Conservation (phyloP, 2,113 vertebrate species). For the Paratilapia polleni region DNA sequence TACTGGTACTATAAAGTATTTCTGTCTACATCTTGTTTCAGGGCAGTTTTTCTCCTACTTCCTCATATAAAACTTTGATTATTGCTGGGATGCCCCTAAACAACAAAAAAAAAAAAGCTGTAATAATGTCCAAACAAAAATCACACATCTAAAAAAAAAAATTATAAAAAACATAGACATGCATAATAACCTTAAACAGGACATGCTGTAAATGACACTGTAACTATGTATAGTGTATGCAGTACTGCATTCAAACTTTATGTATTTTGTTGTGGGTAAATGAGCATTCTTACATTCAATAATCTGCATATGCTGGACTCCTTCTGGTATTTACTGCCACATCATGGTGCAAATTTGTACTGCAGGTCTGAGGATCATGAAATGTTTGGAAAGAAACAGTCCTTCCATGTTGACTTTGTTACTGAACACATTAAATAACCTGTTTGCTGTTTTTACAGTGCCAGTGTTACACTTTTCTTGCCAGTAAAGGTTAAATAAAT, state of each 20-base stretch:
- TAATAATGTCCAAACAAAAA: neutral
- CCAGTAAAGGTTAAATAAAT: neutral
- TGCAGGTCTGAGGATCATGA: neutral
- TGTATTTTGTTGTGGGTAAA: neutral
- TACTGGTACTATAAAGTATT: neutral
- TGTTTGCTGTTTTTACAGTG: neutral
- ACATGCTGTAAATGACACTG: too few relatives aligned
- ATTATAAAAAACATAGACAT: neutral
- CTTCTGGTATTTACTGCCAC: slow-evolving; percentile 42
- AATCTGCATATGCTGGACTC: neutral
- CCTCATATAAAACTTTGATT: neutral
- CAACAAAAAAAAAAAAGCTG: neutral
- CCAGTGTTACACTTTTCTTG: neutral
- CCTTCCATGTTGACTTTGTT: neutral
- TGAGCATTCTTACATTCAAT: neutral
- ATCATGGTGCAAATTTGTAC: slow-evolving; percentile 24
- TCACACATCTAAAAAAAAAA: neutral
- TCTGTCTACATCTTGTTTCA: neutral
- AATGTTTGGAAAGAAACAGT: neutral
- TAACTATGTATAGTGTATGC: too few relatives aligned
- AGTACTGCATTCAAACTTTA: too few relatives aligned
- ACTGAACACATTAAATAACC: neutral
- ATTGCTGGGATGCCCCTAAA: neutral
- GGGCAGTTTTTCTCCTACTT: neutral
- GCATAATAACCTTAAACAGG: neutral